Evolutionary conservation across 1,140 invertebrate species (phyloP).

Genomic region (Psilanteris sp.): DNA sequence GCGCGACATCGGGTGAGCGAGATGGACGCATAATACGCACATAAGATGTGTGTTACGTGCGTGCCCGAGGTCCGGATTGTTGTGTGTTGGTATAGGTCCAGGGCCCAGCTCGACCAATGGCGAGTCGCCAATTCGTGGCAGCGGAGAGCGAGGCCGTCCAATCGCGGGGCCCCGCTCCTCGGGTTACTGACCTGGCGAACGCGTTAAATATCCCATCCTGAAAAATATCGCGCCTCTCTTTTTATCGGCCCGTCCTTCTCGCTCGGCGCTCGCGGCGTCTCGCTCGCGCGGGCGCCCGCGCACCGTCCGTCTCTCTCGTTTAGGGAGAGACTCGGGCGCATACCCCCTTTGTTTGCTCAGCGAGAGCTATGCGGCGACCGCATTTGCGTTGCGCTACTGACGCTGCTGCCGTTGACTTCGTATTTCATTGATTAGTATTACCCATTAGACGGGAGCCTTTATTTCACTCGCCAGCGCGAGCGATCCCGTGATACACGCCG

Average conservation of each 20-base stretch:
- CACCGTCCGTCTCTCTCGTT: conserved; percentile 45
- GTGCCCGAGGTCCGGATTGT: conserved; percentile 64
- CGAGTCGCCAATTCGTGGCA: conserved; percentile 76
- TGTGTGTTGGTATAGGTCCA: conserved; percentile 78
- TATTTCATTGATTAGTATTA: conserved; percentile 80
- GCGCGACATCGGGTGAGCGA: conserved; percentile 13
- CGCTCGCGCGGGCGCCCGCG: conserved; percentile 41
- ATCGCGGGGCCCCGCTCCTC: conserved; percentile 73
- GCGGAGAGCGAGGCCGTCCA: conserved; percentile 71
- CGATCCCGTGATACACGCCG: conserved; percentile 35
- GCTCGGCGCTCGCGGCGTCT: conserved; percentile 23
- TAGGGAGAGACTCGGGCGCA: conserved; percentile 66
- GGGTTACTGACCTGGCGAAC: conserved; percentile 79
- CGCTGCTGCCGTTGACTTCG: conserved; percentile 66
- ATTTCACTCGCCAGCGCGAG: conserved; percentile 65
- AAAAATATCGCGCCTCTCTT: conserved; percentile 77
- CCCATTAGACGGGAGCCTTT: conserved; percentile 78
- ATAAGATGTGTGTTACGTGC: conserved; percentile 59
- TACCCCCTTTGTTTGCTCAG: conserved; percentile 76
- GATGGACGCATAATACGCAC: too few species aligned
- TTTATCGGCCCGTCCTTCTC: conserved; percentile 36
- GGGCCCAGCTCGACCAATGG: conserved; percentile 78
- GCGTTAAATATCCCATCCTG: conserved; percentile 80
- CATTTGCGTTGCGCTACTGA: conserved; percentile 63
- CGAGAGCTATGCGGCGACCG: conserved; percentile 64